These are phyloP conservation scores for Yasuhikotakia modesta DNA, from an alignment of 2,797 vertebrate species.

Conservation along the genomic window DNA sequence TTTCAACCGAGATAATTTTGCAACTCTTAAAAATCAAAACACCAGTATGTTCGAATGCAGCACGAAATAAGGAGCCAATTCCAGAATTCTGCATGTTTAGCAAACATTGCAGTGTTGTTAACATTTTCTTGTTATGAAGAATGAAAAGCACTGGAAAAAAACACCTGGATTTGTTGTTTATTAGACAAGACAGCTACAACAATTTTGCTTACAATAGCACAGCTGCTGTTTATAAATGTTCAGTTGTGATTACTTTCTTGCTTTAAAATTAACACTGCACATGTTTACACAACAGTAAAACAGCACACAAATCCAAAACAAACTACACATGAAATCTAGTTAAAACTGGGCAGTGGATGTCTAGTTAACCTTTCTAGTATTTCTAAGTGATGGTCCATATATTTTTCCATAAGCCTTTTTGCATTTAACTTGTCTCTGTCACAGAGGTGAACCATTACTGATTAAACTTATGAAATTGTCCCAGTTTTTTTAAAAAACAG, in stretches of 20 bases:
- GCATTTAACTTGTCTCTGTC: background rate
- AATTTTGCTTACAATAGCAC: constrained; percentile 13
- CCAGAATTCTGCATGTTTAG: background rate
- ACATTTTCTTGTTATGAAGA: background rate
- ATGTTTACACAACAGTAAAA: no score
- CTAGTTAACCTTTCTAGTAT: background rate
- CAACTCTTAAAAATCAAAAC: constrained; percentile 22
- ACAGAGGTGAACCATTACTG: background rate
- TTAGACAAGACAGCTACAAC: background rate
- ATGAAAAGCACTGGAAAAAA: background rate
- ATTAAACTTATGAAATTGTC: background rate
- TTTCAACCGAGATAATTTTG: constrained; percentile 35
- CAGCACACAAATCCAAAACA: no score
- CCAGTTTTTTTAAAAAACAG: background rate
- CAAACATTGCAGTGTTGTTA: background rate
- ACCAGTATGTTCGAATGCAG: background rate
- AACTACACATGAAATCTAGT: no score
- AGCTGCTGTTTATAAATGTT: constrained; percentile 8
- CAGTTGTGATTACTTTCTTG: background rate
- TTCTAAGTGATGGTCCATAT: background rate
- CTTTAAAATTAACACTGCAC: background rate
- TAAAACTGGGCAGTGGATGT: background rate
- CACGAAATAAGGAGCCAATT: constrained; percentile 18
- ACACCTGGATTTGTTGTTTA: background rate
- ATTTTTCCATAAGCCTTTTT: background rate